Evolutionary conservation across 2,888 invertebrate species (phyloP).

Genomic region (Drosophila gaucha): DNA sequence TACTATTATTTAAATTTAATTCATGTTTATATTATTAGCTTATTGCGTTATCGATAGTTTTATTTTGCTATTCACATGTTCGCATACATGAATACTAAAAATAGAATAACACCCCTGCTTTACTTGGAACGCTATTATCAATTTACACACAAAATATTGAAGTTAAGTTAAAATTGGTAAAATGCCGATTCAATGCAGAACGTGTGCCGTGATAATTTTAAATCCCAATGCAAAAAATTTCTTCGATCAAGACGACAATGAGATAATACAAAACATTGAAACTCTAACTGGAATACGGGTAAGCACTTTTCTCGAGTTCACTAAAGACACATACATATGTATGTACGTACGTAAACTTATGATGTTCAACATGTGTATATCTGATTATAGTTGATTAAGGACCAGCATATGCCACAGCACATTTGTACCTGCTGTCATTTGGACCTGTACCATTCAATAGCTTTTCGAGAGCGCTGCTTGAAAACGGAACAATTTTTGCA

Average conservation of each 20-base stretch:
- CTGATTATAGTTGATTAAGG: slow-evolving; percentile 28
- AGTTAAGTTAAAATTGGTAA: neutral
- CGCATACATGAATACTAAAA: slow-evolving; percentile 13
- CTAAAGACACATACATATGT: neutral
- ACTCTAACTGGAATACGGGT: slow-evolving; percentile 47
- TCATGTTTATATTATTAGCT: too few relatives aligned
- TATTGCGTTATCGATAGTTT: neutral
- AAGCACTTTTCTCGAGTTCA: neutral
- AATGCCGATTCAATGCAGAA: slow-evolving; percentile 49
- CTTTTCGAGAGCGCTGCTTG: slow-evolving; percentile 42
- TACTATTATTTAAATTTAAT: neutral
- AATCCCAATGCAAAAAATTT: slow-evolving; percentile 33
- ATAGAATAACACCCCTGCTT: slow-evolving; percentile 38
- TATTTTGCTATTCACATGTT: slow-evolving; percentile 5
- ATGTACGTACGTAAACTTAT: neutral
- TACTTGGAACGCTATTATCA: neutral
- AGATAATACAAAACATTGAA: slow-evolving; percentile 33
- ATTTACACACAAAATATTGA: slow-evolving; percentile 2
- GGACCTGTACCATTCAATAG: slow-evolving; percentile 39
- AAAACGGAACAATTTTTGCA: slow-evolving; percentile 26
- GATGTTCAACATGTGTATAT: neutral
- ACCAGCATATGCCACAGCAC: slow-evolving; percentile 30
- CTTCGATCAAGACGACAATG: slow-evolving; percentile 30
- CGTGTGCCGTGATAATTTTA: slow-evolving; percentile 36
- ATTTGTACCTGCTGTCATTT: slow-evolving; percentile 49